phyloP scores from a whole-genome alignment of 2,888 invertebrate genomes.

The Lasius fuliginosus region DNA sequence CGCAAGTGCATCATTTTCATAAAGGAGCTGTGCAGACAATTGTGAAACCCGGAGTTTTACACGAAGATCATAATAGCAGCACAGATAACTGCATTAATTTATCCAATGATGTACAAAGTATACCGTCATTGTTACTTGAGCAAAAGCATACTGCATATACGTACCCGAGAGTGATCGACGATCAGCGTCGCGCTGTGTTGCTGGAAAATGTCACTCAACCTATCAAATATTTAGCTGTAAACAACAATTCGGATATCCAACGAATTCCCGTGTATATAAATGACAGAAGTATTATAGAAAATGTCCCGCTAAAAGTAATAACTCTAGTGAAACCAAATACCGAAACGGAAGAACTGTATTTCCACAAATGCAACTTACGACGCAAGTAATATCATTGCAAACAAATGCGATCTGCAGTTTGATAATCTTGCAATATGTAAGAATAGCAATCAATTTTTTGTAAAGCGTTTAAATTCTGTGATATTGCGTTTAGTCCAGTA shows the following conservation, averaged over 20 bases:
- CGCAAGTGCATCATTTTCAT: constrained; percentile 3
- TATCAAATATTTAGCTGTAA: constrained; percentile 31
- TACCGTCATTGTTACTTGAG: background rate
- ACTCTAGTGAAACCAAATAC: constrained; percentile 19
- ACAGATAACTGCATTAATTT: constrained; percentile 22
- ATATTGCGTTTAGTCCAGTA: background rate
- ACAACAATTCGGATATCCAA: background rate
- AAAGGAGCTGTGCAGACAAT: background rate
- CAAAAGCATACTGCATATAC: background rate
- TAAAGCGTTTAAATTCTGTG: background rate
- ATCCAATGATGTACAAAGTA: background rate
- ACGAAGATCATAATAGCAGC: background rate
- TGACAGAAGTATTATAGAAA: background rate
- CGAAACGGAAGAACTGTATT: background rate
- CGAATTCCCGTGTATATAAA: constrained; percentile 34
- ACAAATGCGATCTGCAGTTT: background rate
- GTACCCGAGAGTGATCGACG: background rate
- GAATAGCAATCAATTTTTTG: background rate
- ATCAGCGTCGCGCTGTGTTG: background rate
- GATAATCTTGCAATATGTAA: background rate
- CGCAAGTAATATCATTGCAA: background rate
- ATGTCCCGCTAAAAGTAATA: constrained; percentile 11
- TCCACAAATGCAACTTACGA: constrained; percentile 3
- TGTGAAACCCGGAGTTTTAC: background rate
- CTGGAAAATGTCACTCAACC: constrained; percentile 34